These are phyloP conservation scores for Sipunculus nudus DNA, from an alignment of 2,888 invertebrate species.

Conservation along the genomic window DNA sequence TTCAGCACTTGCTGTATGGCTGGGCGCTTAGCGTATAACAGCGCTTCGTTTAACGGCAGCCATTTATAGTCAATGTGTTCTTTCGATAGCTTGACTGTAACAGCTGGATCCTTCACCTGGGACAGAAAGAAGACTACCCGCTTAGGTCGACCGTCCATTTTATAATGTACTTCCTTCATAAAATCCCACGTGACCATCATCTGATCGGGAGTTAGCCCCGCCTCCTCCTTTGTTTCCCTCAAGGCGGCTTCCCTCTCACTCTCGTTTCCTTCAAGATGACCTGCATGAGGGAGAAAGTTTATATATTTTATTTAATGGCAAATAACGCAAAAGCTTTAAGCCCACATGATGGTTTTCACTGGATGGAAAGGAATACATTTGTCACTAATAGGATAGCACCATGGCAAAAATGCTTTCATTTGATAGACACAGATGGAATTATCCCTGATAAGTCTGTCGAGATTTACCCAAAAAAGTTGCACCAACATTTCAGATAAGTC, in stretches of 20 bases:
- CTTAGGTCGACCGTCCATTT: conserved; percentile 54
- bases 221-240: conserved; percentile 89
- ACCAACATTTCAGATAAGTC: too few species aligned
- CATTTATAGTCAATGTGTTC: conserved; percentile 87
- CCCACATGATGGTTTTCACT: too few species aligned
- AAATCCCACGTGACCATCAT: conserved; percentile 68
- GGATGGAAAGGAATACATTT: too few species aligned
- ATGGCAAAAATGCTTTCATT: too few species aligned
- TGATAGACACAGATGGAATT: too few species aligned
- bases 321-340: too few species aligned
- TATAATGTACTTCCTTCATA: conserved; percentile 52
- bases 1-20: conserved; percentile 74
- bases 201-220: conserved; percentile 78
- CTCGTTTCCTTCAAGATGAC: conserved; percentile 91
- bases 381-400: too few species aligned
- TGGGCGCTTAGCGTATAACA: conserved; percentile 72
- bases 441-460: too few species aligned
- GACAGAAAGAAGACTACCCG: conserved; percentile 77
- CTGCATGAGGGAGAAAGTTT: too few species aligned
- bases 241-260: conserved; percentile 81
- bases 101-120: conserved; percentile 75
- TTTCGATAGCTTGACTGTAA: conserved; percentile 76
- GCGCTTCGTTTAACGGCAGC: conserved; percentile 79
- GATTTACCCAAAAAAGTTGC: too few species aligned
- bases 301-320: too few species aligned